These are phyloP conservation scores for Cinclus cinclus DNA, from an alignment of 2,113 vertebrate species.

Conservation along the genomic window DNA sequence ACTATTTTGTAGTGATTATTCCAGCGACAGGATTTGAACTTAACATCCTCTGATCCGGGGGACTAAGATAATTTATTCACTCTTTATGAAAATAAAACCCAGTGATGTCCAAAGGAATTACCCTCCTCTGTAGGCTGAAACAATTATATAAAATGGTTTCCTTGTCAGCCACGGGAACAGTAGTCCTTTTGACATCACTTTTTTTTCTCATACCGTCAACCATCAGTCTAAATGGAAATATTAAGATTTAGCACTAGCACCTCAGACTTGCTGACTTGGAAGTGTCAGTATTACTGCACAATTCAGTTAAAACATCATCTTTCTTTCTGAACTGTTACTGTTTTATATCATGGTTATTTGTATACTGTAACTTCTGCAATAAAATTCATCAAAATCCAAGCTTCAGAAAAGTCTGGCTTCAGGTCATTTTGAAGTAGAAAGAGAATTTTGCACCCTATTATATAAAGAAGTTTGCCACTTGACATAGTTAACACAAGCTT, in stretches of 20 bases:
- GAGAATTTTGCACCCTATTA: neutral
- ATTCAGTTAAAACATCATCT: neutral
- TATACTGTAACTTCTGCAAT: neutral
- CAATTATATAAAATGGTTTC: slow-evolving; percentile 66
- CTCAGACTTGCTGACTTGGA: slow-evolving; percentile 6
- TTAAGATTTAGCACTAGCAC: neutral
- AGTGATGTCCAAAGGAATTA: slow-evolving; percentile 59
- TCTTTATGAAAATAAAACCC: slow-evolving; percentile 57
- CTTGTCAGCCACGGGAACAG: slow-evolving; percentile 56
- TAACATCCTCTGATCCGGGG: slow-evolving; percentile 56
- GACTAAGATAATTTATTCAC: slow-evolving; percentile 68
- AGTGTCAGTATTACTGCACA: neutral
- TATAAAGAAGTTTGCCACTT: neutral
- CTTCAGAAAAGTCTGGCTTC: neutral
- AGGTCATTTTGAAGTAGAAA: neutral
- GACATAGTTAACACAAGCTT: neutral
- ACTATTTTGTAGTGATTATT: slow-evolving; percentile 65
- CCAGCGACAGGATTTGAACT: slow-evolving; percentile 48
- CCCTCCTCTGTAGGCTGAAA: slow-evolving; percentile 51
- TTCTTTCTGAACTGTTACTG: neutral
- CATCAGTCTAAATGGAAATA: slow-evolving; percentile 22
- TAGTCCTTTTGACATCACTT: slow-evolving; percentile 45
- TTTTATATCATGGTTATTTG: neutral
- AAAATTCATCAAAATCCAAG: neutral
- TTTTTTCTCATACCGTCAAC: slow-evolving; percentile 41